phyloP scores from a whole-genome alignment of 2,113 vertebrate species.

The Ctenomys sociabilis region DNA sequence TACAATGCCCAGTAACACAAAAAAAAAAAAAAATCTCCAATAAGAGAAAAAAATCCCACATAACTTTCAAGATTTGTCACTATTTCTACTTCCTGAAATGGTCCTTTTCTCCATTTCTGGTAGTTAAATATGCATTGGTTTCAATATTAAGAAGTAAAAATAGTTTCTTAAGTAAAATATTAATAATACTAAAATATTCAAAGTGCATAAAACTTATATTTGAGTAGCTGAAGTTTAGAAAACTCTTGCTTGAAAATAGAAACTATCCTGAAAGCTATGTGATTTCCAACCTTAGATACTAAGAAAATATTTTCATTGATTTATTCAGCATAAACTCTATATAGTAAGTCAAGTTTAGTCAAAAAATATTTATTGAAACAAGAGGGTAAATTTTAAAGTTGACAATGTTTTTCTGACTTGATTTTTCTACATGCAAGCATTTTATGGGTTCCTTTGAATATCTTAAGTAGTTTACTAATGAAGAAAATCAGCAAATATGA shows the following conservation, averaged over 20 bases:
- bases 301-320: background rate
- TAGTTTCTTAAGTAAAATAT: background rate
- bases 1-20: too few species aligned
- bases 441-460: conserved; percentile 23
- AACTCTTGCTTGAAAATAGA: background rate
- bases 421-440: conserved; percentile 1
- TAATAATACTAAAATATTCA: background rate
- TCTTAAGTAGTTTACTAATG: conserved; percentile 27
- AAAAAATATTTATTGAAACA: background rate
- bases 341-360: background rate
- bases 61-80: background rate
- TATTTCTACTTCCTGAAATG: background rate
- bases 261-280: background rate
- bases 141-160: background rate
- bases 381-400: background rate
- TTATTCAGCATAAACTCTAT: background rate
- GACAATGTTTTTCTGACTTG: conserved; percentile 17
- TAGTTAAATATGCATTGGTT: background rate
- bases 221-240: background rate
- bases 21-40: background rate
- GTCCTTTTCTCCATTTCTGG: background rate
- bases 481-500: conserved; percentile 12
- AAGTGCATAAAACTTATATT: background rate
- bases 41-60: background rate
- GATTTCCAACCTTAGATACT: background rate